Evolutionary conservation across 2,113 vertebrate genomes (phyloP).

Genomic region (Clarias macrocephalus): DNA sequence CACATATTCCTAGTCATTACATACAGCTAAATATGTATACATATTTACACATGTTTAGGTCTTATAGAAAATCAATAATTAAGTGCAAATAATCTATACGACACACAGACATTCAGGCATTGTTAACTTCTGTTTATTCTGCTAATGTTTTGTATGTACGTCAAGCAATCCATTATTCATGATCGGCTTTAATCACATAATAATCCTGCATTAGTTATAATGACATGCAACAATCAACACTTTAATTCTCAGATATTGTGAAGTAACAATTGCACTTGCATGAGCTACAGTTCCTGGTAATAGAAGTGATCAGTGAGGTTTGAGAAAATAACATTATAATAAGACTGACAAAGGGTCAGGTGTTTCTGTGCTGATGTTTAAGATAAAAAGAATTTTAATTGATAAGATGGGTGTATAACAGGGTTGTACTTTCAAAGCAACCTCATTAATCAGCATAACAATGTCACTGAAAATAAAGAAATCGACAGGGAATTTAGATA

Average conservation of each 20-base stretch:
- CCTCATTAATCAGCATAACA: too few relatives aligned
- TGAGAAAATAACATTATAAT: conserved; percentile 1
- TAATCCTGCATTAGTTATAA: conserved; percentile 28
- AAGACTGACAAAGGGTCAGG: not conserved
- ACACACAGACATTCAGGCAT: not conserved
- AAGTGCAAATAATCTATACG: not conserved
- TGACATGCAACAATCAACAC: not conserved
- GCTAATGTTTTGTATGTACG: conserved; percentile 6
- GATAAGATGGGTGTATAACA: too few relatives aligned
- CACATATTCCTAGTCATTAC: not conserved
- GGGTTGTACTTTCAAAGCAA: not conserved
- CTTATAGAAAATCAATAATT: not conserved
- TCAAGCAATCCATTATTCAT: conserved; percentile 6
- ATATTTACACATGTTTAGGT: not conserved
- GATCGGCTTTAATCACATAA: conserved; percentile 29
- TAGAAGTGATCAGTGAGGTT: conserved; percentile 8
- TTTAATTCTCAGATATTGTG: conserved; percentile 12
- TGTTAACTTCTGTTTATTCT: not conserved
- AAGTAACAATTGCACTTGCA: conserved; percentile 20
- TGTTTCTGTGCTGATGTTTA: not conserved
- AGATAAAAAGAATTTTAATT: not conserved
- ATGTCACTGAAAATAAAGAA: too few relatives aligned
- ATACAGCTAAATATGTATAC: not conserved
- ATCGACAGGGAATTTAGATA: not conserved
- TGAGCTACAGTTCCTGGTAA: not conserved